A percentile compares a stretch with the other conserved stretches of the same genome.
These are phyloP conservation scores for Sternotherus odoratus DNA, from an alignment of 2,797 vertebrate genomes.

Conservation along the genomic window DNA sequence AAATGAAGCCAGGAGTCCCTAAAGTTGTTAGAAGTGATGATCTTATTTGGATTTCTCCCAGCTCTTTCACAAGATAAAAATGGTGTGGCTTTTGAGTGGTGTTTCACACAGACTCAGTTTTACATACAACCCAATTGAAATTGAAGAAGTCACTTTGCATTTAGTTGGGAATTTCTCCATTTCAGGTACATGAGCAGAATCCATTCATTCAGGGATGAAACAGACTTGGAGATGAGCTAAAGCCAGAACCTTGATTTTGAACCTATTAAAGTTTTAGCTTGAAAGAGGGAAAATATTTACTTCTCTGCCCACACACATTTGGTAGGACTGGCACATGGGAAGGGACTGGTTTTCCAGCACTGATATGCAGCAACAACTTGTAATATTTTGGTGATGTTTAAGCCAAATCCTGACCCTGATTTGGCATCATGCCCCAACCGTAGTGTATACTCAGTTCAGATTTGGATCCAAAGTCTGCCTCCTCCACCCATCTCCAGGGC, in stretches of 20 bases:
- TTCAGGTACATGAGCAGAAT: no score
- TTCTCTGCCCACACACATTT: background rate
- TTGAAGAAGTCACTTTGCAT: no score
- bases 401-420: accelerated
- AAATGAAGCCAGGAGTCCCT: background rate
- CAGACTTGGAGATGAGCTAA: background rate
- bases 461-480: accelerated
- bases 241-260: background rate
- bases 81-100: background rate
- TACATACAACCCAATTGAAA: background rate
- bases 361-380: no score
- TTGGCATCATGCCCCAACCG: background rate
- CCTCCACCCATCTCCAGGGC: background rate
- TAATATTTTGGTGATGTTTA: background rate
- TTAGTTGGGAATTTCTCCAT: background rate
- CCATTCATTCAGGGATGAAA: background rate
- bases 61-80: background rate
- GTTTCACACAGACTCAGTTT: background rate
- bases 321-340: background rate
- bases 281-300: background rate
- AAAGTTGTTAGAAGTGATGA: background rate
- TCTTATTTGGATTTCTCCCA: background rate
- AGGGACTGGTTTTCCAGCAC: accelerated
- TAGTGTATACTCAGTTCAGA: no score
- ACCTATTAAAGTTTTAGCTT: background rate